Evolutionary conservation across 2,113 vertebrate genomes (phyloP).

Genomic region (Pseudorectes ferrugineus): DNA sequence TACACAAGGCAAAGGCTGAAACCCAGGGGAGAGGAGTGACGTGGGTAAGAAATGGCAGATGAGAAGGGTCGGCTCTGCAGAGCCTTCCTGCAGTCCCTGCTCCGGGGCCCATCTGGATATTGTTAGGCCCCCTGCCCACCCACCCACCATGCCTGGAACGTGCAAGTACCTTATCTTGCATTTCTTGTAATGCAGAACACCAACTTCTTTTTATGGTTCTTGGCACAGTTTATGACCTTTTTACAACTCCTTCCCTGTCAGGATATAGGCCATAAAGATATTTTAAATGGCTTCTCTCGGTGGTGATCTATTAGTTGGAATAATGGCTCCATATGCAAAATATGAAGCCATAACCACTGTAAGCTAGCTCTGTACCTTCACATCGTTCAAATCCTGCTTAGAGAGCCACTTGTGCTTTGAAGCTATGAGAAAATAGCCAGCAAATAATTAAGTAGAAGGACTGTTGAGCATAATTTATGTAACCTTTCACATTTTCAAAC

Average conservation of each 20-base stretch:
- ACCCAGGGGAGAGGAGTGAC: not conserved
- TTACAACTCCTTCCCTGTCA: constrained; percentile 54
- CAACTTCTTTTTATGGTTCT: constrained; percentile 59
- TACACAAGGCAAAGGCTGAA: not conserved
- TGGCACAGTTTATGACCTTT: constrained; percentile 55
- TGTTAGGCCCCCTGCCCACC: constrained; percentile 54
- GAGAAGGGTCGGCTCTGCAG: not conserved
- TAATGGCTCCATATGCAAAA: constrained; percentile 54
- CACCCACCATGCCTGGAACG: constrained; percentile 56
- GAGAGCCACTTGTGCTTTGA: constrained; percentile 28
- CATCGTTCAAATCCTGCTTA: not conserved
- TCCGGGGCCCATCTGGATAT: constrained; percentile 49
- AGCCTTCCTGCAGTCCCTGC: not conserved
- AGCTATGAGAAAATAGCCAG: constrained; percentile 29
- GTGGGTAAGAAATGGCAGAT: not conserved
- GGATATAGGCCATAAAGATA: constrained; percentile 58
- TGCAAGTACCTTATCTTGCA: constrained; percentile 58
- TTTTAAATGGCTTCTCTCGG: constrained; percentile 54
- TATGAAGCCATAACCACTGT: constrained; percentile 46
- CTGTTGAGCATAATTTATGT: constrained; percentile 45
- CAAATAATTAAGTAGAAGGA: constrained; percentile 32
- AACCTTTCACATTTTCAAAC: constrained; percentile 33
- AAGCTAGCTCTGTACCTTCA: constrained; percentile 15
- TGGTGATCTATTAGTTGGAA: constrained; percentile 56
- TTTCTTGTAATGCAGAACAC: constrained; percentile 60